Evolutionary conservation across 2,113 vertebrate species (phyloP).

Genomic region (Nannospalax galili): DNA sequence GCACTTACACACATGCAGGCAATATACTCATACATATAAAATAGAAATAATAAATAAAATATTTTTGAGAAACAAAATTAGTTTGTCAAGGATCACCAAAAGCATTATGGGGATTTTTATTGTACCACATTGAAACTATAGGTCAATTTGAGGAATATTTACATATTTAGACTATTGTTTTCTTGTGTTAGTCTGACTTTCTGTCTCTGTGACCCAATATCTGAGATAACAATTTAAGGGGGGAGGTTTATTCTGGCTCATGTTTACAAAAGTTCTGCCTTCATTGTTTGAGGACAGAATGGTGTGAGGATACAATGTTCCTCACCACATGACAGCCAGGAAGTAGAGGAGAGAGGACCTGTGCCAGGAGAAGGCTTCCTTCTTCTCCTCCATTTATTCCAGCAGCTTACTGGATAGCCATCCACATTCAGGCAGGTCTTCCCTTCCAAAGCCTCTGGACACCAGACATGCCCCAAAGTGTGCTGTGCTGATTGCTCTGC

Average conservation of each 20-base stretch:
- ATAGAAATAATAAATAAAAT: too few species aligned
- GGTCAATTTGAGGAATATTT: background rate
- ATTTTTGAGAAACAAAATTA: background rate
- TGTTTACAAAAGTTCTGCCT: background rate
- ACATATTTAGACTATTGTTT: background rate
- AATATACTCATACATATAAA: too few species aligned
- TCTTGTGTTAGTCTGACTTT: background rate
- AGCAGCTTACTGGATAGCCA: background rate
- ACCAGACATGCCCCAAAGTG: background rate
- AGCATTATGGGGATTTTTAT: background rate
- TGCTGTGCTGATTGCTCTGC: background rate
- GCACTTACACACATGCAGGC: too few species aligned
- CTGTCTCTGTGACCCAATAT: background rate
- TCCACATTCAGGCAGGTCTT: background rate
- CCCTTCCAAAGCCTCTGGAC: background rate
- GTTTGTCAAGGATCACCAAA: background rate
- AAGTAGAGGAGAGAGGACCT: background rate
- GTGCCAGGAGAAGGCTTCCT: background rate
- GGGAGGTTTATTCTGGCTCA: background rate
- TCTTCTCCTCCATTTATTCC: background rate
- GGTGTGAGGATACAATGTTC: too few species aligned
- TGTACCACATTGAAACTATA: background rate
- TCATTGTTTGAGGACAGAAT: background rate
- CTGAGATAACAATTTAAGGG: background rate
- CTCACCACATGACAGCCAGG: background rate